phyloP scores from a whole-genome alignment of 2,113 vertebrate genomes.

The Cichladusa arquata region DNA sequence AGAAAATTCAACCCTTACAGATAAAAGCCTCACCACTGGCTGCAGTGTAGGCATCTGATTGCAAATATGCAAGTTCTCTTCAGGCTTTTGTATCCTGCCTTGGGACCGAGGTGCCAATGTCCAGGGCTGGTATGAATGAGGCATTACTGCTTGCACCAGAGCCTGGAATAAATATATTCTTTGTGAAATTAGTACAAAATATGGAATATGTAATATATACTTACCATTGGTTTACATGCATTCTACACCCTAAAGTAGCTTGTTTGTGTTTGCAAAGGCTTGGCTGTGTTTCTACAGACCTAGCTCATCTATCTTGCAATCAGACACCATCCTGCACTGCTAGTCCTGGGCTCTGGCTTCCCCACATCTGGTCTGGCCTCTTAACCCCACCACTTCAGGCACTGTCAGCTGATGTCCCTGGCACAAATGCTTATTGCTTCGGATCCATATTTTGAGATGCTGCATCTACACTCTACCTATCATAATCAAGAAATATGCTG shows the following conservation, averaged over 20 bases:
- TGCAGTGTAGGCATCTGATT: background rate
- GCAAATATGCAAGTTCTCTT: background rate
- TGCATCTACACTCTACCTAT: background rate
- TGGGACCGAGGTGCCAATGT: rapidly evolving
- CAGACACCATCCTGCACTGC: background rate
- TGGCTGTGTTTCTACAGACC: background rate
- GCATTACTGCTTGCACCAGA: background rate
- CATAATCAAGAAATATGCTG: background rate
- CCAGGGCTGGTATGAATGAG: background rate
- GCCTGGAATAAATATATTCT: background rate
- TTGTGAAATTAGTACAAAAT: background rate
- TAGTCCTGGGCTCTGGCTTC: background rate
- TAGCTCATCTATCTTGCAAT: background rate
- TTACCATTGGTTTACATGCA: background rate
- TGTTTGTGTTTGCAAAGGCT: background rate
- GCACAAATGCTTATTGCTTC: background rate
- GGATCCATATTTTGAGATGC: background rate
- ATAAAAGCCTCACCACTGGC: rapidly evolving
- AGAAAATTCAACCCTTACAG: background rate
- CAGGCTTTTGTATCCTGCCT: background rate
- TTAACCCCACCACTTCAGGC: background rate
- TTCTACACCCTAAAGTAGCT: background rate
- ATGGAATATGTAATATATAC: background rate
- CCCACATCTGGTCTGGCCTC: background rate
- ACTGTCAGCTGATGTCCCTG: background rate